Evolutionary conservation across 1,140 invertebrate genomes (phyloP).

Genomic region (Platyura marginata): DNA sequence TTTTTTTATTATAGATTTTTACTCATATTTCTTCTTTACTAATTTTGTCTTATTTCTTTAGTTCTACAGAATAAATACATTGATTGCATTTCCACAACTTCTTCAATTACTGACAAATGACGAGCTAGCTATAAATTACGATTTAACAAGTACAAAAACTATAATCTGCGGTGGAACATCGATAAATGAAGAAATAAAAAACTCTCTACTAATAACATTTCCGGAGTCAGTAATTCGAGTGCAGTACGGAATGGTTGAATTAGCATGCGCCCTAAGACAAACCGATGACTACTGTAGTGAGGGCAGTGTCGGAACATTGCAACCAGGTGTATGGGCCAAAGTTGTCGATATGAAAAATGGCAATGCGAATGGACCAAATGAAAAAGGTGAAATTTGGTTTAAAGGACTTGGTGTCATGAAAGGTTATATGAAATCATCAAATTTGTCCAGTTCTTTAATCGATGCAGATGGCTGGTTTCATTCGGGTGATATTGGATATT

Average conservation of each 20-base stretch:
- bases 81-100: too few relatives aligned
- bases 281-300: conserved; percentile 6
- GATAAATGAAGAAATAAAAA: too few relatives aligned
- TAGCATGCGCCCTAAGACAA: conserved; percentile 20
- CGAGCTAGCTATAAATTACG: too few relatives aligned
- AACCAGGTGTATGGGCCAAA: not conserved
- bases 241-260: conserved; percentile 33
- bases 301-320: conserved; percentile 8
- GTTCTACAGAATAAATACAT: too few relatives aligned
- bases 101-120: too few relatives aligned
- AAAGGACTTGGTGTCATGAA: conserved; percentile 23
- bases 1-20: too few relatives aligned
- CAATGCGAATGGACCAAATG: conserved; percentile 20
- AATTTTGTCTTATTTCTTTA: too few relatives aligned
- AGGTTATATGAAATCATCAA: conserved; percentile 23
- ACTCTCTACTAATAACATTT: too few relatives aligned
- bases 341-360: conserved; percentile 20
- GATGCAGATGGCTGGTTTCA: conserved; percentile 35
- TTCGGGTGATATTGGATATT: conserved; percentile 48
- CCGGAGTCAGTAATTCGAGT: conserved; percentile 21
- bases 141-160: too few relatives aligned
- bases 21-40: too few relatives aligned
- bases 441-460: conserved; percentile 28
- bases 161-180: too few relatives aligned
- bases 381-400: conserved; percentile 28